Evolutionary conservation across 2,888 invertebrate genomes (phyloP).

Genomic region (Heterodera filipjevi): DNA sequence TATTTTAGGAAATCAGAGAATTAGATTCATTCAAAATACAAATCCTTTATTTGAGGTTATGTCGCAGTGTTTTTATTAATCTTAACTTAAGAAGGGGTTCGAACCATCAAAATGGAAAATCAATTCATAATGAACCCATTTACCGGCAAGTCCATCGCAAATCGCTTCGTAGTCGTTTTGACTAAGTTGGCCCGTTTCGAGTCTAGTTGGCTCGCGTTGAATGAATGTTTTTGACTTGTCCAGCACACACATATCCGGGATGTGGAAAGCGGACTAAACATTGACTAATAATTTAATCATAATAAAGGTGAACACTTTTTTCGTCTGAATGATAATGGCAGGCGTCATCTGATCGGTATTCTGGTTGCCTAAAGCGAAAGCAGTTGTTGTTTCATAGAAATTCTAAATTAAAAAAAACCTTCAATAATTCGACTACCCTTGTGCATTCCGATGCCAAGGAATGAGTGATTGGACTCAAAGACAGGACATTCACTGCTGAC

Average conservation of each 20-base stretch:
- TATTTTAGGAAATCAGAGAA: too few relatives aligned
- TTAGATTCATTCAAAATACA: too few relatives aligned
- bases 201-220: neutral
- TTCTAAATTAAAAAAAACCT: neutral
- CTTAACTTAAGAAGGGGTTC: too few relatives aligned
- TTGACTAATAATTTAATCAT: neutral
- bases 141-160: neutral
- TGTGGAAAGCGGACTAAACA: neutral
- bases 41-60: too few relatives aligned
- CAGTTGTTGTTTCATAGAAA: too few relatives aligned
- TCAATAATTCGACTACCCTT: slow-evolving; percentile 21
- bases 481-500: neutral
- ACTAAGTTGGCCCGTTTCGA: neutral
- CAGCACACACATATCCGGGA: neutral
- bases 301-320: neutral
- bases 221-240: neutral
- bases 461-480: slow-evolving; percentile 3
- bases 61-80: too few relatives aligned
- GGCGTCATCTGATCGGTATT: neutral
- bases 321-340: neutral
- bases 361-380: neutral
- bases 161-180: neutral
- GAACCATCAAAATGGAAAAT: too few relatives aligned
- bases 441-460: slow-evolving; percentile 16
- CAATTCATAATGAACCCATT: too few relatives aligned